Conservation (phyloP, 2,113 vertebrate species). For the Brachypodius melanocephalos region DNA sequence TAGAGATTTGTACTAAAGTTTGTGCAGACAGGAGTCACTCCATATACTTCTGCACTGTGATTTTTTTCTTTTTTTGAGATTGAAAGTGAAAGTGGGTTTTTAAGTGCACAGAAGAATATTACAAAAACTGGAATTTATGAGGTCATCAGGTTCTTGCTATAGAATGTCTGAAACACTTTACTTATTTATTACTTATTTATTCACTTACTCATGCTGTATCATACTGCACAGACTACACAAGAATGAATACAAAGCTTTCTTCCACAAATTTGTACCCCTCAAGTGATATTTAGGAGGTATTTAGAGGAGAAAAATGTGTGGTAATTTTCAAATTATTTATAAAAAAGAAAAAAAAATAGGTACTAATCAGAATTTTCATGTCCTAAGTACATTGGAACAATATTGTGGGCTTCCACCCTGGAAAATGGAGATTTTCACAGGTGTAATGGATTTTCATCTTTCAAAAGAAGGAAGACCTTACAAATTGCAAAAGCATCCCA, state of each 20-base stretch:
- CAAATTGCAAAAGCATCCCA: neutral
- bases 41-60: neutral
- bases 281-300: neutral
- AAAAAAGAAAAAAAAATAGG: accelerated
- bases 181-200: neutral
- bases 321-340: neutral
- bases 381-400: neutral
- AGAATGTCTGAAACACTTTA: neutral
- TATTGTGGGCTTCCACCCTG: neutral
- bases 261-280: neutral
- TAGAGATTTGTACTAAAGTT: neutral
- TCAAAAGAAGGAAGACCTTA: neutral
- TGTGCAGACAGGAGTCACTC: neutral
- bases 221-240: neutral
- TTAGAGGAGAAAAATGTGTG: neutral
- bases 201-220: neutral
- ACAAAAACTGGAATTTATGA: neutral
- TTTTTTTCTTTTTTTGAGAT: neutral
- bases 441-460: neutral
- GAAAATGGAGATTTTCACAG: neutral
- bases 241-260: neutral
- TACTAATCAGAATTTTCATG: neutral
- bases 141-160: neutral
- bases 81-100: neutral
- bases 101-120: neutral